A percentile compares a stretch with the other conserved stretches of the same genome.
These are phyloP conservation scores for Caenorhabditis imperialis DNA, from an alignment of 2,888 invertebrate species.

Conservation along the genomic window DNA sequence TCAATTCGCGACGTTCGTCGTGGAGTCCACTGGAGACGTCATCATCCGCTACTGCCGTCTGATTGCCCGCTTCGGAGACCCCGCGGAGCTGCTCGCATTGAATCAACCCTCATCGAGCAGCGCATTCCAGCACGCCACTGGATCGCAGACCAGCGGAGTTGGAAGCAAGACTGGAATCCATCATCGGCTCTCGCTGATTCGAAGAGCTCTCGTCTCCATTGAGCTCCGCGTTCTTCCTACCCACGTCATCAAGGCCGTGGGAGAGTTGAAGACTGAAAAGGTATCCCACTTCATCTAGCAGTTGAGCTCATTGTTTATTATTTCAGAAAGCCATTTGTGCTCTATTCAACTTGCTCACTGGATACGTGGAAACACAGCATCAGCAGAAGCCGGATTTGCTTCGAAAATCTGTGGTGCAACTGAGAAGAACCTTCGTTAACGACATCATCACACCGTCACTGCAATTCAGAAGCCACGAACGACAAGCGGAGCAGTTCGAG, in stretches of 20 bases:
- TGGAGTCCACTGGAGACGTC: conserved; percentile 55
- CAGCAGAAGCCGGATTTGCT: conserved; percentile 30
- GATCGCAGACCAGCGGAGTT: conserved; percentile 47
- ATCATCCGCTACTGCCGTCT: conserved; percentile 50
- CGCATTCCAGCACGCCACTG: conserved; percentile 14
- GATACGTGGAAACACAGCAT: conserved; percentile 50
- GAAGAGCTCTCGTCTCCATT: conserved; percentile 56
- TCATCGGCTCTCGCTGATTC: conserved; percentile 54
- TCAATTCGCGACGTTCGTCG: conserved; percentile 64
- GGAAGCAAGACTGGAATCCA: conserved; percentile 46
- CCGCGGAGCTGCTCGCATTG: conserved; percentile 27
- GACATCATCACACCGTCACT: conserved; percentile 53
- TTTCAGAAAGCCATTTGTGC: conserved; percentile 58
- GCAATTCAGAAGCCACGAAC: conserved; percentile 41
- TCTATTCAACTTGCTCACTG: conserved; percentile 56
- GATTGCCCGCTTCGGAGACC: conserved; percentile 47
- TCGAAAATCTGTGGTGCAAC: conserved; percentile 33
- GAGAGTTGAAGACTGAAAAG: conserved; percentile 55
- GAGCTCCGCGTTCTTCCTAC: conserved; percentile 60
- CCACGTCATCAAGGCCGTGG: conserved; percentile 54
- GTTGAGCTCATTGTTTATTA: background rate
- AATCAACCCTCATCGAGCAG: conserved; percentile 47
- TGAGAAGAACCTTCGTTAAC: conserved; percentile 31
- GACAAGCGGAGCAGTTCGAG: conserved; percentile 60
- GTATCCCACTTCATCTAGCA: conserved; percentile 8